Conservation (phyloP, 2,113 vertebrate species). For the Myrmecophaga tridactyla region DNA sequence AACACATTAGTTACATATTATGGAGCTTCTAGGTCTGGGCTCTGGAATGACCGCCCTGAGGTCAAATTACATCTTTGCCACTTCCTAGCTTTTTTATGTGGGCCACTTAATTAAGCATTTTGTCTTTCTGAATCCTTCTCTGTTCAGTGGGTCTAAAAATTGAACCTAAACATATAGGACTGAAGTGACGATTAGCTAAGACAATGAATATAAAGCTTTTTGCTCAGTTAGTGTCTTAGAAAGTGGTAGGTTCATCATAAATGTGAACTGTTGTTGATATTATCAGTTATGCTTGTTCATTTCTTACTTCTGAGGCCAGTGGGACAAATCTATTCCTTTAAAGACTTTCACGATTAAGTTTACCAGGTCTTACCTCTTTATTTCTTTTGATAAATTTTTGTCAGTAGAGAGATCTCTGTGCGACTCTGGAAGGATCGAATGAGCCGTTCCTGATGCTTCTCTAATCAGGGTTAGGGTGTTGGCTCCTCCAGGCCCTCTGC, state of each 20-base stretch:
- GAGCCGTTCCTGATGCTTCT: background rate
- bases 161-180: background rate
- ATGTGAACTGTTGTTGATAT: background rate
- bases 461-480: background rate
- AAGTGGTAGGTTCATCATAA: background rate
- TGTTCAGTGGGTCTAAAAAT: background rate
- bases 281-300: background rate
- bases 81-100: background rate
- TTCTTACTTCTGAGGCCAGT: background rate
- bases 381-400: background rate
- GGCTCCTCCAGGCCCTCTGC: background rate
- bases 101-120: background rate
- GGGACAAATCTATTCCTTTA: background rate
- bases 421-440: background rate
- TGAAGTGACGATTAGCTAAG: background rate
- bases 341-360: background rate
- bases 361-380: background rate
- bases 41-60: background rate
- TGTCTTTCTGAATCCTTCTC: background rate
- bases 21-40: background rate
- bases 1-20: background rate
- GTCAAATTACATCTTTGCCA: background rate
- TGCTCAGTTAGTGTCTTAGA: background rate
- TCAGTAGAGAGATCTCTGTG: background rate
- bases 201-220: background rate